Evolutionary conservation across 2,113 vertebrate species (phyloP), one percentile per base, ranked within the genome.

Genomic region (Embiotoca jacksoni): DNA sequence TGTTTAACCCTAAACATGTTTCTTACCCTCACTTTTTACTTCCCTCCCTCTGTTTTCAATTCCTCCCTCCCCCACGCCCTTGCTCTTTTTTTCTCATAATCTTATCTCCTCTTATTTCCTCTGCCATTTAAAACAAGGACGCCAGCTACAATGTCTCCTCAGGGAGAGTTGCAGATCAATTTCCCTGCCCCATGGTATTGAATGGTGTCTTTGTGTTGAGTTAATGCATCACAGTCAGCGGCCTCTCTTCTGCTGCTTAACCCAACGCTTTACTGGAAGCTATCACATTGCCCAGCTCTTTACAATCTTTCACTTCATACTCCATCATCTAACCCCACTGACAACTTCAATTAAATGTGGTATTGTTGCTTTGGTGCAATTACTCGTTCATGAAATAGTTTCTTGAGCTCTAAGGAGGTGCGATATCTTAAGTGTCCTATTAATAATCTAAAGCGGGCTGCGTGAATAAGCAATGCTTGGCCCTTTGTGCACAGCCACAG

Each of bases 121-220:
- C 63, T 49, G 61, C 69, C 74, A 77, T 81, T 77, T 83, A 72
- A 79, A 73, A 80, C 49, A 16, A 78, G 58, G 50, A 35, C 77
- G 73, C n/a, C 46, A n/a, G 61, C 63, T 70, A 85, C 88, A 88
- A 84, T 77, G 56, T 56, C 44, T 85, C 74, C 74, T 69, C 3
- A 0, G 78, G 75, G 61, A 66, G 49, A 58, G 36, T 32, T 33
- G 70, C 47, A 30, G 85, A 91, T 91, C 88, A 88, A 82, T 91
- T 88, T 75, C 39, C 71, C 74, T 63, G 33, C 66, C 63, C 68
- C n/a, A 33, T 30, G 54, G 4, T 75, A 81, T 77, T 79, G 81
- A 89, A 77, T 75, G 44, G 76, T 69, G 66, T 81, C 82, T 85
- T 87, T 83, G 74, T 91, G 75, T 67, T 73, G 63, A 23, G 49